phyloP scores from a whole-genome alignment of 2,888 invertebrate species.

The Lagria hirta region DNA sequence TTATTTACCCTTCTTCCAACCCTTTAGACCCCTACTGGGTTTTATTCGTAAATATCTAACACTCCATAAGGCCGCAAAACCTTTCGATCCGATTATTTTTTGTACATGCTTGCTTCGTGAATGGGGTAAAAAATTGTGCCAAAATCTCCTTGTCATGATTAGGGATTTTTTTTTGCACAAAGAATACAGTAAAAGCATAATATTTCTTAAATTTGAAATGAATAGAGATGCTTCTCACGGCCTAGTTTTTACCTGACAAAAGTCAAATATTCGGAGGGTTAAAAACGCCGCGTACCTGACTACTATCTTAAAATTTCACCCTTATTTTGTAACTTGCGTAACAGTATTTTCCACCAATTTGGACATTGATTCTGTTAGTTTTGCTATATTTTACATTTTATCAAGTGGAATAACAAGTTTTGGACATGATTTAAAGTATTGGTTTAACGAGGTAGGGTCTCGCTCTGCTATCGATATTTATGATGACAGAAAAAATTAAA shows the following conservation, averaged over 20 bases:
- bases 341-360: slow-evolving; percentile 51
- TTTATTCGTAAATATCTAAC: slow-evolving; percentile 48
- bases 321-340: slow-evolving; percentile 32
- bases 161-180: slow-evolving; percentile 27
- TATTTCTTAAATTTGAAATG: no score
- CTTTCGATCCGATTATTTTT: slow-evolving; percentile 55
- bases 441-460: slow-evolving; percentile 27
- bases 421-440: slow-evolving; percentile 36
- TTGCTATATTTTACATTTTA: slow-evolving; percentile 41
- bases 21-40: slow-evolving; percentile 42
- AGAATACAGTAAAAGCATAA: no score
- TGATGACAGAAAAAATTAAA: slow-evolving; percentile 6
- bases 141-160: slow-evolving; percentile 39
- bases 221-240: slow-evolving; percentile 17
- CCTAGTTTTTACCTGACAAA: slow-evolving; percentile 20
- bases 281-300: slow-evolving; percentile 18
- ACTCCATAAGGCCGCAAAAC: slow-evolving; percentile 54
- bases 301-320: slow-evolving; percentile 18
- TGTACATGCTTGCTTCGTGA: slow-evolving; percentile 48
- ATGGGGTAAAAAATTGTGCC: slow-evolving; percentile 50
- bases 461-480: slow-evolving; percentile 18
- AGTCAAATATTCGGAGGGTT: slow-evolving; percentile 16
- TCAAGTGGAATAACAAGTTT: slow-evolving; percentile 48
- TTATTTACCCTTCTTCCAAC: slow-evolving; percentile 40
- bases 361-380: slow-evolving; percentile 39